Base-by-base conservation (phyloP, 1,140 invertebrate species). In the Eurosta solidaginis region DNA sequence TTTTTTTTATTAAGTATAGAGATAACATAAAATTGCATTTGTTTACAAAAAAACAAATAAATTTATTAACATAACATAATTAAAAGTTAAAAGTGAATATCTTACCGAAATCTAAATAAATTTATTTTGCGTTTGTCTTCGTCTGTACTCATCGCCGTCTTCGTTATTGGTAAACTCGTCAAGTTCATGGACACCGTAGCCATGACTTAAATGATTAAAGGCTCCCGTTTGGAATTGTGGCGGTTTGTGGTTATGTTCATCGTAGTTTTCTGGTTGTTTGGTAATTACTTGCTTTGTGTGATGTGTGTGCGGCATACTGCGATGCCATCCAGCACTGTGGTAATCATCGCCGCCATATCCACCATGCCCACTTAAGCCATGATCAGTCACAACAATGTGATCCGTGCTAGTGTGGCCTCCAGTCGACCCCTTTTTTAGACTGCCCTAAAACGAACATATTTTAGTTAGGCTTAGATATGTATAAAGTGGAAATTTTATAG, bases 361-460 rank as follows among this genome's bases (percentile, higher is more conserved):
- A 33, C 84, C 82, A 76, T 92, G 88, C 0, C 80, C 81, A 50
- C 74, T 59, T 20, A 74, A 50, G 75, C 90, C 84, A 45, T 88
- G 89, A 59, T 89, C 89, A 3, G 90, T 89, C 63, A 92, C 92
- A 20, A 92, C 91, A 1, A 92, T 90, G 79, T 92, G 89, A 10
- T 90, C 90, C 2, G 83, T 74, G 68, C 82, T 82, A 88, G 88
- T 78, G 90, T 89, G 76, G 90, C 90, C 36, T 87, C 89, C 76
- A 89, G 85, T 3, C 89, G 89, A 73, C 89, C 82, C 88, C 84
- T 92, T 93, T 86, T 92, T 93, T 82, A 92, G 81, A 76, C 91
- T 90, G 79, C 91, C 90, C 87, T 89, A 82, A 78, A 87, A 82
- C 14, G 12, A 49, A 76, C 36, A 45, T 17, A 54, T 52, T 63